Percentiles rank a stretch among this genome's conserved stretches.
These are phyloP conservation scores for Muntiacus reevesi DNA, from an alignment of 2,113 vertebrate species.

Conservation along the genomic window DNA sequence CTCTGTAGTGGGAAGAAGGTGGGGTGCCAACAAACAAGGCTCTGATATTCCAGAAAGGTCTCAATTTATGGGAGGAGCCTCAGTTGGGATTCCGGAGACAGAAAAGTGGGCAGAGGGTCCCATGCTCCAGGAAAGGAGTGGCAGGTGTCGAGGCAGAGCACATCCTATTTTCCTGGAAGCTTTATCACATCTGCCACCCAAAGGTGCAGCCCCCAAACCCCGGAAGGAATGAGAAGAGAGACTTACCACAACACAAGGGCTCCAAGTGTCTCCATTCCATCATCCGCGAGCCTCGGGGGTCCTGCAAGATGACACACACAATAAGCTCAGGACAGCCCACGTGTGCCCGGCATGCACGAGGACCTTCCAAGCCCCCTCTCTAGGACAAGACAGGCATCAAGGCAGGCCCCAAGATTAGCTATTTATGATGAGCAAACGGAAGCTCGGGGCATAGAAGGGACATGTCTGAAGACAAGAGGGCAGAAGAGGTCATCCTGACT, in stretches of 20 bases:
- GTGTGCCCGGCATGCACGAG: accelerated
- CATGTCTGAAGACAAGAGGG: background rate
- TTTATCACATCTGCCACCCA: background rate
- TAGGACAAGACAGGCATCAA: background rate
- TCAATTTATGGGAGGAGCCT: background rate
- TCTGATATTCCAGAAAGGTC: background rate
- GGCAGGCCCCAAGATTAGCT: background rate
- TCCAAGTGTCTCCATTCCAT: slow-evolving; percentile 89
- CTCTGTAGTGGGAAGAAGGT: background rate
- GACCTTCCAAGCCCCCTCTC: background rate
- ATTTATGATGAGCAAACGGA: background rate
- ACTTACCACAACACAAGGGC: slow-evolving; percentile 90
- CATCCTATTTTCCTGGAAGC: background rate
- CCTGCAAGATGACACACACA: slow-evolving; percentile 75
- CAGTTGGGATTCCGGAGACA: background rate
- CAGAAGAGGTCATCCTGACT: background rate
- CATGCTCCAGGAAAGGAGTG: accelerated
- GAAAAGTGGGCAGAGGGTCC: background rate
- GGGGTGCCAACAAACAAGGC: background rate
- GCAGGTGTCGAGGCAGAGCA: accelerated
- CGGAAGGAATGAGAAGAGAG: background rate
- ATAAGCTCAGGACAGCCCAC: background rate
- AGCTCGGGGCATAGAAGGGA: background rate
- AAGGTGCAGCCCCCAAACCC: background rate
- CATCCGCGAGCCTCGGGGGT: slow-evolving; percentile 92